These are phyloP conservation scores for Drosophila kokeensis DNA, from an alignment of 2,888 invertebrate species.

Conservation along the genomic window DNA sequence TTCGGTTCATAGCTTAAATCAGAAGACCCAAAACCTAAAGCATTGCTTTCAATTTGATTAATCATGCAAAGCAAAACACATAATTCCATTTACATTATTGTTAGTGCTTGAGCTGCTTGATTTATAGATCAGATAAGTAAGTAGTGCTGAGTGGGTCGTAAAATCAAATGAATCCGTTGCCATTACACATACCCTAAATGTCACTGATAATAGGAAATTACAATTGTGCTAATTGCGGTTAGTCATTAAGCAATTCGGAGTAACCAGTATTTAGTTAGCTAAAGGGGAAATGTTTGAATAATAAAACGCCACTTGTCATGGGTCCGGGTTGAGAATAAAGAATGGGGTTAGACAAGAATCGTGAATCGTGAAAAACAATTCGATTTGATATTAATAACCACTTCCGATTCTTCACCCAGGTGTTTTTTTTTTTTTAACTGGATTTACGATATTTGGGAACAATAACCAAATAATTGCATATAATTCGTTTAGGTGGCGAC, in stretches of 20 bases:
- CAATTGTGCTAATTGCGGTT: not conserved
- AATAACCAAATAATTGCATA: constrained; percentile 43
- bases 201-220: not conserved
- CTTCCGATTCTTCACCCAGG: constrained; percentile 22
- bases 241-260: not conserved
- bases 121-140: not conserved
- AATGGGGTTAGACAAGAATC: not conserved
- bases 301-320: not conserved
- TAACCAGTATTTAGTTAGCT: not conserved
- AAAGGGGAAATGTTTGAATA: not conserved
- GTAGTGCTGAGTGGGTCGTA: not conserved
- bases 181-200: not conserved
- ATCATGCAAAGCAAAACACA: not conserved
- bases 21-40: not conserved
- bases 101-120: not conserved
- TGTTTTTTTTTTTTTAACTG: constrained; percentile 37
- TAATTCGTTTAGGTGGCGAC: constrained; percentile 39
- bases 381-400: constrained; percentile 28
- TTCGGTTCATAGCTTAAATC: not conserved
- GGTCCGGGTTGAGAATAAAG: constrained; percentile 6
- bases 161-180: not conserved
- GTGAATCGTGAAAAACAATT: constrained; percentile 17
- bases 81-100: not conserved
- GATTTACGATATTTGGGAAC: constrained; percentile 8
- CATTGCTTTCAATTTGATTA: not conserved